These are phyloP conservation scores for Psephotus haematonotus DNA, from an alignment of 2,113 vertebrate genomes.

Conservation along the genomic window DNA sequence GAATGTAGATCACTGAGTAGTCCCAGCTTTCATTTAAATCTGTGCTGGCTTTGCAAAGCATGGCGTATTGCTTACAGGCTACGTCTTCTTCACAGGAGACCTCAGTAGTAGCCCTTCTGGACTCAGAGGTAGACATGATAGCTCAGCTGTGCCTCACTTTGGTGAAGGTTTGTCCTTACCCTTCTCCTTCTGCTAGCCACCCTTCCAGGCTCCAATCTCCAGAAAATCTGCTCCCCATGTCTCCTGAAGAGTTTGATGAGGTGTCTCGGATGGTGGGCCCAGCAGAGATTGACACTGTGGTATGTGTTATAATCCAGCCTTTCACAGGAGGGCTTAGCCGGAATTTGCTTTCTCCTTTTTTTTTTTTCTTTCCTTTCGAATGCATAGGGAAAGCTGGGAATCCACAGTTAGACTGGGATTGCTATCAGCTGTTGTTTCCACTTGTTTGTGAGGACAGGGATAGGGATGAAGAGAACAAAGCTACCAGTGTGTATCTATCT, in stretches of 20 bases:
- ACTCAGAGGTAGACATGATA: background rate
- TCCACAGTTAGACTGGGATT: background rate
- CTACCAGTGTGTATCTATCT: background rate
- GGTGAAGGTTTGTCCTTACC: background rate
- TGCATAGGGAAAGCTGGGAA: background rate
- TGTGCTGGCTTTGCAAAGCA: background rate
- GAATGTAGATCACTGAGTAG: background rate
- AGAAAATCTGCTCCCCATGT: slow-evolving; percentile 92
- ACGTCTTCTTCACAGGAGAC: background rate
- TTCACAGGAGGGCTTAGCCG: accelerated
- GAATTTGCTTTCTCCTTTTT: background rate
- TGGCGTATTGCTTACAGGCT: background rate
- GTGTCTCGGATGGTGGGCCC: slow-evolving; percentile 78
- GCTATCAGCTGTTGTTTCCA: background rate
- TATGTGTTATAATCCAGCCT: slow-evolving; percentile 20
- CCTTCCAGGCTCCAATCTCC: slow-evolving; percentile 84
- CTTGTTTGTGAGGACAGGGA: background rate
- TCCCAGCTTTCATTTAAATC: background rate
- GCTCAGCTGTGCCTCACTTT: background rate
- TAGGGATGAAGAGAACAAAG: background rate
- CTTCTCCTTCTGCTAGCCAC: slow-evolving; percentile 71
- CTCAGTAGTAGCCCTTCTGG: background rate
- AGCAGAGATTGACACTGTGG: slow-evolving; percentile 84
- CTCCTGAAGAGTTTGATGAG: slow-evolving; percentile 86
- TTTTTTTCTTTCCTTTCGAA: accelerated